Conservation (phyloP, 2,797 vertebrate species). For the Lepilemur ruficaudatus region DNA sequence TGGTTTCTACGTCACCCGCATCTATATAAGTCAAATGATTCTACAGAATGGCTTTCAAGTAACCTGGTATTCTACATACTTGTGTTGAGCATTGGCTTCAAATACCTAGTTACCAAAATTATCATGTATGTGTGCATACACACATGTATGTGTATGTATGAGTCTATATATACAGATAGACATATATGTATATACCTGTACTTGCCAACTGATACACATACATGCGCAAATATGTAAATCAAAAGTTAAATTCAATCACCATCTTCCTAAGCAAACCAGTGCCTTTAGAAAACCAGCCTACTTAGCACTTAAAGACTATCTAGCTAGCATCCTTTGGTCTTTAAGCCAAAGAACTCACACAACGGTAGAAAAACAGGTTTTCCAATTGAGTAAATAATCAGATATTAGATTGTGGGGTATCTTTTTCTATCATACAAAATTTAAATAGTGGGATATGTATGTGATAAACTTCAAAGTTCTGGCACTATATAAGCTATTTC, state of each 20-base stretch:
- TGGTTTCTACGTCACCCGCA: background rate
- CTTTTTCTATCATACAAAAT: background rate
- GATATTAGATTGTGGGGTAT: background rate
- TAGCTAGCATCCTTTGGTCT: background rate
- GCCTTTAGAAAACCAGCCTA: background rate
- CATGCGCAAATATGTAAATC: background rate
- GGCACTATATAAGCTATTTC: background rate
- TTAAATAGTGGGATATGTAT: background rate
- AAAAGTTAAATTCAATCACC: background rate
- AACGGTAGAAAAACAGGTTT: background rate
- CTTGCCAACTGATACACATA: background rate
- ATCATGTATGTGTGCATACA: fast-evolving
- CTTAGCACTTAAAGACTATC: background rate
- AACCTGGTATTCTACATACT: background rate
- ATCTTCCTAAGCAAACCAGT: background rate
- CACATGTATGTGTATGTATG: fast-evolving
- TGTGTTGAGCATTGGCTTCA: background rate
- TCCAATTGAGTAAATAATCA: background rate
- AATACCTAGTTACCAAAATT: background rate
- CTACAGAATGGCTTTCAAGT: background rate
- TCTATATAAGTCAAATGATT: background rate
- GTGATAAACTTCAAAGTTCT: background rate
- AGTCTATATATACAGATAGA: background rate
- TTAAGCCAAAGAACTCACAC: background rate
- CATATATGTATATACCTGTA: background rate